A percentile compares a stretch with the other conserved stretches of the same genome.
Conservation (phyloP, 2,113 vertebrate species). For the Clarias macrocephalus region DNA sequence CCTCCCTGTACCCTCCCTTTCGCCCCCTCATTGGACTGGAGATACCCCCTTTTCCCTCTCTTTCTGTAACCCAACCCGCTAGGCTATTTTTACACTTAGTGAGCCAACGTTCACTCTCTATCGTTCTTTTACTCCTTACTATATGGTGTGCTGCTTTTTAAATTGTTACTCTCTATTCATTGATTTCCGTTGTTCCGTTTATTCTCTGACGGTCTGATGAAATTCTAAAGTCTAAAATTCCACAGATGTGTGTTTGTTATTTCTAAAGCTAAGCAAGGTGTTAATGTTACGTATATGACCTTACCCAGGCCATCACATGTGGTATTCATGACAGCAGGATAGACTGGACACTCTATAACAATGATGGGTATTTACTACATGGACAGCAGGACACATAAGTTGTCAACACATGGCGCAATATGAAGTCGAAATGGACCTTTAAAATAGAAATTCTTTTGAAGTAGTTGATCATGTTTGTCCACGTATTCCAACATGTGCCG, state of each 20-base stretch:
- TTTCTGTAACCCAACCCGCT: conserved; percentile 68
- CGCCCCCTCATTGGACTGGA: conserved; percentile 14
- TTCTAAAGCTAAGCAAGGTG: not conserved
- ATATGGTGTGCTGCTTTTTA: conserved; percentile 38
- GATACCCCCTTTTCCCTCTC: conserved; percentile 48
- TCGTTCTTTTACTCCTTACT: not conserved
- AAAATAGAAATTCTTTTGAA: conserved; percentile 59
- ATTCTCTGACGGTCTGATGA: not conserved
- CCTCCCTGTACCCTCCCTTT: not conserved
- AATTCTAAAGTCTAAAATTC: not conserved
- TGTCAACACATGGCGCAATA: conserved; percentile 36
- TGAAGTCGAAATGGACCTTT: conserved; percentile 57
- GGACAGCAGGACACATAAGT: not conserved
- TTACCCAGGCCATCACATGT: not conserved
- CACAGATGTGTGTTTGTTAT: not conserved
- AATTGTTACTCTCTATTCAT: not conserved
- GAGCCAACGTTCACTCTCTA: conserved; percentile 65
- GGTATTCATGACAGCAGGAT: not conserved
- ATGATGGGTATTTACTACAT: conserved; percentile 3
- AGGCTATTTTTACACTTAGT: conserved; percentile 70
- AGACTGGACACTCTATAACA: not conserved
- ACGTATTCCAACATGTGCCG: conserved; percentile 3
- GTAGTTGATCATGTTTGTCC: conserved; percentile 1
- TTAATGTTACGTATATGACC: not conserved
- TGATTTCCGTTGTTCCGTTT: not conserved